A percentile compares a stretch with the other conserved stretches of the same genome.
phyloP scores from a whole-genome alignment of 2,888 invertebrate species.

The Acanthosepion pharaonis region DNA sequence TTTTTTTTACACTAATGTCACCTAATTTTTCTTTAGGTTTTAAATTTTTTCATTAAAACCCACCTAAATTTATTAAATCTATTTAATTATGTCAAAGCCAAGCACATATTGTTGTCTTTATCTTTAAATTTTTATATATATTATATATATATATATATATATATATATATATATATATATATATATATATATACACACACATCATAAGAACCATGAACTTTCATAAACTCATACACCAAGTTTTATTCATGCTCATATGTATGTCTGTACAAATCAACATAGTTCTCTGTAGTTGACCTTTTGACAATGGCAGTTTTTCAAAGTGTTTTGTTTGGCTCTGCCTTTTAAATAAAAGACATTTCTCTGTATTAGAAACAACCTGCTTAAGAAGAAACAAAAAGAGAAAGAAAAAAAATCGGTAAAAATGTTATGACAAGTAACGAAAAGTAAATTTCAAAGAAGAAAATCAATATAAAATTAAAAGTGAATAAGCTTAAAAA shows the following conservation, averaged over 20 bases:
- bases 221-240: not conserved
- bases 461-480: not conserved
- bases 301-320: not conserved
- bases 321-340: not conserved
- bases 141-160: conserved; percentile 10
- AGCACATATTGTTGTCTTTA: too few relatives aligned
- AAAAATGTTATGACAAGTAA: not conserved
- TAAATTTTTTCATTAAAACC: too few relatives aligned
- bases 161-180: not conserved
- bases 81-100: too few relatives aligned
- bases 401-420: not conserved
- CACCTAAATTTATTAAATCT: too few relatives aligned
- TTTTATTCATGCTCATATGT: not conserved
- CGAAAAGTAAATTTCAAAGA: not conserved
- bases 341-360: not conserved
- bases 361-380: not conserved
- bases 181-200: not conserved
- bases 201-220: not conserved
- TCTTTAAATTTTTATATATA: too few relatives aligned
- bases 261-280: not conserved
- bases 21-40: too few relatives aligned
- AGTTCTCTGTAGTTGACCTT: not conserved
- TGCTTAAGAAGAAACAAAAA: not conserved
- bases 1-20: too few relatives aligned
- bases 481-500: not conserved